Percentiles rank a stretch among this genome's conserved stretches.
phyloP scores from a whole-genome alignment of 2,888 invertebrate species.

The Cheilosia pagana region DNA sequence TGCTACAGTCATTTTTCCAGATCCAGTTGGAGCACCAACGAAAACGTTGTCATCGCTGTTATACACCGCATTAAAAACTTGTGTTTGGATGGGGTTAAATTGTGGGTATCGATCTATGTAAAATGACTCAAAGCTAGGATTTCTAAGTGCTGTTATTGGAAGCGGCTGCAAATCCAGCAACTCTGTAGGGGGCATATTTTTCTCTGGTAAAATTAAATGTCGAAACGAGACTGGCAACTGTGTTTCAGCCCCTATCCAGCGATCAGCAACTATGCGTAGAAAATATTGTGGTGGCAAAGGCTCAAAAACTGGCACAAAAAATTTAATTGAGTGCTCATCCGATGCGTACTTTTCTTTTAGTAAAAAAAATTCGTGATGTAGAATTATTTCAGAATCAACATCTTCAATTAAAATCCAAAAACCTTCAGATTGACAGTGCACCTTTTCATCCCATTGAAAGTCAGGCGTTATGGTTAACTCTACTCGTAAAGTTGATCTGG shows the following conservation, averaged over 20 bases:
- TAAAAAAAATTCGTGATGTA: slow-evolving; percentile 98
- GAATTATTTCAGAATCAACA: slow-evolving; percentile 93
- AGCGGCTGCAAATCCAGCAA: slow-evolving; percentile 97
- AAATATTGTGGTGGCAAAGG: slow-evolving; percentile 99
- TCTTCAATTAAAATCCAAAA: slow-evolving; percentile 96
- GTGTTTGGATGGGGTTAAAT: slow-evolving; percentile 99
- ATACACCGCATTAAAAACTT: slow-evolving; percentile 99
- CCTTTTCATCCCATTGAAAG: slow-evolving; percentile 99
- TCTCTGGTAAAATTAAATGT: slow-evolving; percentile 98
- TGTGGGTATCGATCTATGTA: slow-evolving; percentile 94
- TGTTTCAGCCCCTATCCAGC: slow-evolving; percentile 97
- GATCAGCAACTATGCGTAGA: slow-evolving; percentile 93
- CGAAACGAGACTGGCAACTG: slow-evolving; percentile 98
- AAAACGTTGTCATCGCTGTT: slow-evolving; percentile 99
- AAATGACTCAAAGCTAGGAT: slow-evolving; percentile 92
- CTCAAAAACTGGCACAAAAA: slow-evolving; percentile 99
- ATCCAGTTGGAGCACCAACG: slow-evolving; percentile 96
- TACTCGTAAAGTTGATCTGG: slow-evolving; percentile 94
- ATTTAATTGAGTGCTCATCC: slow-evolving; percentile 98
- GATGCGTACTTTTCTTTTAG: slow-evolving; percentile 96
- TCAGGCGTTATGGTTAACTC: slow-evolving; percentile 99
- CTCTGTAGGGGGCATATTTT: slow-evolving; percentile 99
- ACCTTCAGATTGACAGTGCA: slow-evolving; percentile 91
- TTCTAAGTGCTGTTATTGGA: slow-evolving; percentile 95
- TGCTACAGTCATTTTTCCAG: slow-evolving; percentile 96